phyloP scores from a whole-genome alignment of 2,797 vertebrate genomes.

The Phyllotis vaccarum region DNA sequence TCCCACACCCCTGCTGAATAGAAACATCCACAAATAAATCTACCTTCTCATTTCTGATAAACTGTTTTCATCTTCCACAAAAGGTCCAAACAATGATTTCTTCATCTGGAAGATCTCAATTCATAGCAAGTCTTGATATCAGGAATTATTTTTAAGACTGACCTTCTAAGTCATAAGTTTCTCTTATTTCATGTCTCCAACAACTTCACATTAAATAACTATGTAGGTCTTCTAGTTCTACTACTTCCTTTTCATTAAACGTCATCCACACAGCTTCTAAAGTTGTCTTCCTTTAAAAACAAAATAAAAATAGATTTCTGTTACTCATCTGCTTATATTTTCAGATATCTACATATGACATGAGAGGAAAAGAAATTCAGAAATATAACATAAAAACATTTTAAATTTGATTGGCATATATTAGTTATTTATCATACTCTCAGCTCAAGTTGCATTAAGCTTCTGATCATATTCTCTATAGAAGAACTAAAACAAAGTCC shows the following conservation, averaged over 20 bases:
- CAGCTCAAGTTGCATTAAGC: background rate
- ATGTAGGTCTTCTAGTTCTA: background rate
- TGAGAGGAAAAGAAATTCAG: background rate
- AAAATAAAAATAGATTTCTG: background rate
- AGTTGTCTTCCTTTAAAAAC: background rate
- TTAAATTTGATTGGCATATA: background rate
- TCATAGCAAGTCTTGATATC: background rate
- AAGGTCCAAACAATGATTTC: background rate
- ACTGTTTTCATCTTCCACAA: background rate
- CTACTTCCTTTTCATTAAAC: background rate
- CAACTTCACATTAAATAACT: background rate
- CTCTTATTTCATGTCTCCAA: background rate
- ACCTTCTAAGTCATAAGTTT: background rate
- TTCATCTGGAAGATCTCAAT: background rate
- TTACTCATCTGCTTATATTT: conserved; percentile 8
- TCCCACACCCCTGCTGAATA: background rate
- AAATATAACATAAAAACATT: background rate
- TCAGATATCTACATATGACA: background rate
- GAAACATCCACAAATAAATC: background rate
- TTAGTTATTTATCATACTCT: background rate
- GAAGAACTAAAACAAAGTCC: background rate
- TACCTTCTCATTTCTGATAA: background rate
- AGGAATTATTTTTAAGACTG: background rate
- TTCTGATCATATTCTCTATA: background rate
- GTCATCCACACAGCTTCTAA: background rate